phyloP scores from a whole-genome alignment of 2,797 vertebrate genomes.

The Chelidonichthys spinosus region DNA sequence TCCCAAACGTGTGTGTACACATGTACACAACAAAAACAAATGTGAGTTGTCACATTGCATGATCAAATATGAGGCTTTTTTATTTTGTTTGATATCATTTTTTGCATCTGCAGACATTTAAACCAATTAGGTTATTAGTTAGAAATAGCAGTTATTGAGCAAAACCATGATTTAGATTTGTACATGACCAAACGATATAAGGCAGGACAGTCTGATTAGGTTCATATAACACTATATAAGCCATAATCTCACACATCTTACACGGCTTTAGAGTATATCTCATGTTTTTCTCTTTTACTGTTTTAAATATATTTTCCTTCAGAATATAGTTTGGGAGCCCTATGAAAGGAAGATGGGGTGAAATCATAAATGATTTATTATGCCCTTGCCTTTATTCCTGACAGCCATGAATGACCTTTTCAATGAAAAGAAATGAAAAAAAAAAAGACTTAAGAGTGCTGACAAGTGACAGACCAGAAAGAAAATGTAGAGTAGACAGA shows the following conservation, averaged over 20 bases:
- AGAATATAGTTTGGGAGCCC: neutral
- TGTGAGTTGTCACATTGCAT: too few relatives aligned
- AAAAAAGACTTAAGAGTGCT: neutral
- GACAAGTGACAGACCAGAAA: conserved; percentile 30
- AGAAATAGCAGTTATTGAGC: neutral
- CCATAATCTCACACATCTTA: neutral
- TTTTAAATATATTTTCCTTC: neutral
- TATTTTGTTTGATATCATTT: neutral
- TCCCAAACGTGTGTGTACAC: too few relatives aligned
- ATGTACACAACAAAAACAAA: too few relatives aligned
- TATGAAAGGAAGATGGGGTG: neutral
- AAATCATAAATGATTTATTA: conserved; percentile 38
- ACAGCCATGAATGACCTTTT: conserved; percentile 43
- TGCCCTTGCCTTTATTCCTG: conserved; percentile 7
- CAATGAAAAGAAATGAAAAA: conserved; percentile 11
- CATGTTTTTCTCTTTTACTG: neutral
- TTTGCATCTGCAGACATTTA: neutral
- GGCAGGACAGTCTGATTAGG: neutral
- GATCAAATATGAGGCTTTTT: neutral
- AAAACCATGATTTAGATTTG: neutral
- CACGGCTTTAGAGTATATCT: neutral
- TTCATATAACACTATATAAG: neutral
- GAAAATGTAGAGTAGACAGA: conserved; percentile 27
- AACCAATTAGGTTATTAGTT: neutral
- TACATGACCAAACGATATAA: neutral